A percentile compares a stretch with the other conserved stretches of the same genome.
phyloP scores from a whole-genome alignment of 2,888 invertebrate species.

The Mimumesa dahlbomi region DNA sequence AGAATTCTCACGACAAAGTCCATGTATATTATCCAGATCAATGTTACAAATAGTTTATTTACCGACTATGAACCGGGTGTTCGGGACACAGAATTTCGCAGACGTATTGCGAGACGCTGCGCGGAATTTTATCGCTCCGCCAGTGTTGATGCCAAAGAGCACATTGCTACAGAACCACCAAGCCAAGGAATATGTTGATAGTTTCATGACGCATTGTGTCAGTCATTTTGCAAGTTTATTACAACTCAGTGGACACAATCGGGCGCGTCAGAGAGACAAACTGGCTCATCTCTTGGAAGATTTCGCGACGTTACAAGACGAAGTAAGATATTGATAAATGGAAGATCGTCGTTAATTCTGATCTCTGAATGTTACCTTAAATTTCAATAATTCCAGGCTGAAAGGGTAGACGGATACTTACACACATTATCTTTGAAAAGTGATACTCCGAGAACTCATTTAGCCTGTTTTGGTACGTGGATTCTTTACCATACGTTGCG shows the following conservation, averaged over 20 bases:
- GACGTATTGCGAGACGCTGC: conserved; percentile 94
- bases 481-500: conserved; percentile 95
- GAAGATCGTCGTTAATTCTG: background rate
- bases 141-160: conserved; percentile 89
- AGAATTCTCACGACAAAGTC: conserved; percentile 93
- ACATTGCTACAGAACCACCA: conserved; percentile 86
- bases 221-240: conserved; percentile 92
- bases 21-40: conserved; percentile 95
- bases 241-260: conserved; percentile 95
- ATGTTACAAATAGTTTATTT: conserved; percentile 92
- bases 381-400: conserved; percentile 84
- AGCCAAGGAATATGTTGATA: conserved; percentile 93
- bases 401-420: conserved; percentile 92
- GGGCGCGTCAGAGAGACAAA: conserved; percentile 97
- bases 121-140: conserved; percentile 93
- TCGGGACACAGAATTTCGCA: conserved; percentile 84
- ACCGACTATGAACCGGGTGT: conserved; percentile 80
- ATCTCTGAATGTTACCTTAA: background rate
- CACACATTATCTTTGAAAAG: conserved; percentile 86
- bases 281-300: conserved; percentile 94
- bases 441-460: conserved; percentile 86
- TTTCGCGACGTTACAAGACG: conserved; percentile 94
- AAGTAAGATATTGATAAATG: conserved; percentile 82
- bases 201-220: conserved; percentile 92
- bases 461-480: conserved; percentile 96